A percentile compares a stretch with the other conserved stretches of the same genome.
phyloP scores from a whole-genome alignment of 2,113 vertebrate species.

The Eulacestoma nigropectus region DNA sequence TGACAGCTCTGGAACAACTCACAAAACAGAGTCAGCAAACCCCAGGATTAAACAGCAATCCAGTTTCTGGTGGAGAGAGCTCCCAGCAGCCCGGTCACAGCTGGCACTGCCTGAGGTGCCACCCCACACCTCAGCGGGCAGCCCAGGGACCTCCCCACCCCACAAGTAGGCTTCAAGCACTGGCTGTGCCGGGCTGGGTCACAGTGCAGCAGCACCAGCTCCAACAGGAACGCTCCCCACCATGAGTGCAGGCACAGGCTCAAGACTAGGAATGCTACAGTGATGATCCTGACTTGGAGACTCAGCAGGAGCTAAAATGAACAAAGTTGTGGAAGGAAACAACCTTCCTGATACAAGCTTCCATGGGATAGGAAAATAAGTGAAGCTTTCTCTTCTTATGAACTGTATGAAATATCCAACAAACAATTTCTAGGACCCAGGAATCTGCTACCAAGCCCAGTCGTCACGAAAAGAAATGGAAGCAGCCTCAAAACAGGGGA shows the following conservation, averaged over 20 bases:
- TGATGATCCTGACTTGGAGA: background rate
- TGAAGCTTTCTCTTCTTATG: background rate
- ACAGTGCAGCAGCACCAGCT: background rate
- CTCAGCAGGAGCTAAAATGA: background rate
- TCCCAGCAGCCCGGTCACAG: background rate
- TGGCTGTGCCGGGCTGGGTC: accelerated
- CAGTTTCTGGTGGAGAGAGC: background rate
- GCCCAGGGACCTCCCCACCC: background rate
- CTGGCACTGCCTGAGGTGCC: background rate
- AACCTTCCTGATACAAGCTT: background rate
- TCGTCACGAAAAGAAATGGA: background rate
- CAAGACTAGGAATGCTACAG: background rate
- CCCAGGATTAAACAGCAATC: background rate
- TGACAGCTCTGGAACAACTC: background rate
- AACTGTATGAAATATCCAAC: background rate
- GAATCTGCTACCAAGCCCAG: background rate
- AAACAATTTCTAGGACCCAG: background rate
- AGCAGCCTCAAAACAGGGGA: background rate
- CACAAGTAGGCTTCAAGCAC: no score
- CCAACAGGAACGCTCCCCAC: background rate
- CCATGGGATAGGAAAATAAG: background rate
- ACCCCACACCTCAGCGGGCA: background rate
- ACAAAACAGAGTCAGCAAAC: background rate
- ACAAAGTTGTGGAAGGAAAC: background rate
- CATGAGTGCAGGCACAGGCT: background rate